Evolutionary conservation across 2,888 invertebrate species (phyloP), one percentile per base, ranked within the genome.

Genomic region (Ennomos erosarius): DNA sequence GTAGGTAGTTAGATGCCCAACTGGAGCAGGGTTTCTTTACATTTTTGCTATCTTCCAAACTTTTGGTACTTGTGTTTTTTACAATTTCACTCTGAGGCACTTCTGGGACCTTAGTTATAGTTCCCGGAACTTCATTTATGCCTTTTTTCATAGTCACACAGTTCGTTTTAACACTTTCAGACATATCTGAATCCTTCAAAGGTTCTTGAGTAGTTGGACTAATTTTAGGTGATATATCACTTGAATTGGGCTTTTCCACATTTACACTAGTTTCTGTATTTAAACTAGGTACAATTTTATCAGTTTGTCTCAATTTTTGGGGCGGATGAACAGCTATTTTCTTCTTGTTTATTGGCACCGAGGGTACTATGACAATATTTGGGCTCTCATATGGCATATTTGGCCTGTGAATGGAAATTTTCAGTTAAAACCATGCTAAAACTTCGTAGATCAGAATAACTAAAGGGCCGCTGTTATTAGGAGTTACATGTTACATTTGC

Each of bases 351-450:
- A 44, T 51, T 10, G 35, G 36, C 13, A 35, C 37, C 1, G 56
- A 62, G 2, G 67, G 67, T 11, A 67, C 55, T 16, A 67, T 57
- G 1, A 61, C 55, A 16, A 68, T 64, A 44, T 68, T 68, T 34
- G 58, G 48, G n/a, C 59, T 44, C 26, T 42, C 50, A 50, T 61
- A 63, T 34, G 55, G 47, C 54, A 55, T 46, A 13, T 56, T 36
- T 36, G 55, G 48, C 53, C 64, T 67, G 65, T 39, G 43, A 59
- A 56, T 56, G 44, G 51, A 45, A n/a, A 9, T 0, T 13, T 10
- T 26, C 8, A 13, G 16, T 36, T 10, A 47, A 1, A 38, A 26
- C 1, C 10, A 35, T 0, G 12, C 6, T n/a, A 16, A 16, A 16
- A 16, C 16, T 16, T 16, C 16, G 16, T 3, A 16, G 16, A 16